A percentile compares a stretch with the other conserved stretches of the same genome.
phyloP scores from a whole-genome alignment of 23 tunicate genomes.

The Botrylloides violaceus region DNA sequence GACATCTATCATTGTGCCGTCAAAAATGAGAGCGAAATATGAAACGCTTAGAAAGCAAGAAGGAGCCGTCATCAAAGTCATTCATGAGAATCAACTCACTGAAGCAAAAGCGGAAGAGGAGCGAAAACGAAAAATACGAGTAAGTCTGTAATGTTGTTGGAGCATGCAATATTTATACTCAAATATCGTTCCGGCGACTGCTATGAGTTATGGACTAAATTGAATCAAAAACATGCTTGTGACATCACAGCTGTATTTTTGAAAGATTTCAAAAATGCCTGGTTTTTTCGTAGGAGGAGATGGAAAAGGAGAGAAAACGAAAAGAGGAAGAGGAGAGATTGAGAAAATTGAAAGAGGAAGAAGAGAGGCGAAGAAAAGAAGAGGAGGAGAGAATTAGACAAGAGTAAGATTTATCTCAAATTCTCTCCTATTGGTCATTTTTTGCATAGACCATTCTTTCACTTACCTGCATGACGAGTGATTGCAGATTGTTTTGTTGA shows the following conservation, averaged over 20 bases:
- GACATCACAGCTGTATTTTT: too few relatives aligned
- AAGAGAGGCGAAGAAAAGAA: constrained; percentile 65
- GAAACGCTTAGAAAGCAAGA: constrained; percentile 43
- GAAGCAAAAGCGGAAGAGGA: constrained; percentile 79
- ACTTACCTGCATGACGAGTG: too few relatives aligned
- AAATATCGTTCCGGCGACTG: too few relatives aligned
- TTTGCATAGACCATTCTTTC: too few relatives aligned
- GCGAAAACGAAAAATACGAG: constrained; percentile 40
- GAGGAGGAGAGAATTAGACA: constrained; percentile 36
- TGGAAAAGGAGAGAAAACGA: constrained; percentile 67
- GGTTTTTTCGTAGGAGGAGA: constrained; percentile 48
- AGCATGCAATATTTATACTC: not conserved
- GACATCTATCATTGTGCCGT: not conserved
- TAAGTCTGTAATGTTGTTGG: not conserved
- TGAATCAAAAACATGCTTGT: too few relatives aligned
- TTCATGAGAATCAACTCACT: constrained; percentile 47
- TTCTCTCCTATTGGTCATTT: not conserved
- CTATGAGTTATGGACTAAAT: too few relatives aligned
- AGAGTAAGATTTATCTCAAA: constrained; percentile 36
- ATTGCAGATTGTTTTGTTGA: too few relatives aligned
- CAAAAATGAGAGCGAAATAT: constrained; percentile 39
- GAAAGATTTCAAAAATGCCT: too few relatives aligned
- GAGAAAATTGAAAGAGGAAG: constrained; percentile 57
- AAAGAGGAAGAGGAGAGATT: constrained; percentile 85
- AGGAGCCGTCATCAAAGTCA: constrained; percentile 43